Percentiles rank a stretch among this genome's conserved stretches.
Conservation (phyloP, 2,797 vertebrate genomes). For the Allobates femoralis region DNA sequence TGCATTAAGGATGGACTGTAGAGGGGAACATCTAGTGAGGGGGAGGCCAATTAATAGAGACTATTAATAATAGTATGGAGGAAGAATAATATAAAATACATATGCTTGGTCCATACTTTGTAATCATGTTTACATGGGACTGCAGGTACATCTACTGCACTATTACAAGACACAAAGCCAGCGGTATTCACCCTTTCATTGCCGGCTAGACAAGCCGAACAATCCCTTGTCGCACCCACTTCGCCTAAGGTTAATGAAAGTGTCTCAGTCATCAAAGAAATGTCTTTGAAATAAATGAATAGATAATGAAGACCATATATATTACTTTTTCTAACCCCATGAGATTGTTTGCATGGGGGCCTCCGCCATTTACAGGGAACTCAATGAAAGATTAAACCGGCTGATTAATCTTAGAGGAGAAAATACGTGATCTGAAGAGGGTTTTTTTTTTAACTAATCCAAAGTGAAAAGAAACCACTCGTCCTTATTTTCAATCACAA, state of each 20-base stretch:
- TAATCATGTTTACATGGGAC: not conserved
- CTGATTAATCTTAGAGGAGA: conserved; percentile 36
- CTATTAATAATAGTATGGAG: too few species aligned
- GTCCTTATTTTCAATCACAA: conserved; percentile 67
- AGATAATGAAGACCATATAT: conserved; percentile 48
- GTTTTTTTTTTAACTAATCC: conserved; percentile 62
- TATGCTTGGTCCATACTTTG: not conserved
- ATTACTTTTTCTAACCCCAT: conserved; percentile 30
- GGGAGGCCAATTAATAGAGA: too few species aligned
- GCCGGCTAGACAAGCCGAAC: not conserved
- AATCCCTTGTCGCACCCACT: not conserved
- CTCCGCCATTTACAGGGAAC: conserved; percentile 36
- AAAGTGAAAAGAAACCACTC: conserved; percentile 66
- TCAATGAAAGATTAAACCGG: conserved; percentile 42
- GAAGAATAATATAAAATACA: not conserved
- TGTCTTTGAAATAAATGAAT: conserved; percentile 41
- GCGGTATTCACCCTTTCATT: not conserved
- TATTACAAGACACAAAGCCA: not conserved
- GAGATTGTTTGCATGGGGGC: conserved; percentile 41
- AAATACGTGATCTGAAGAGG: conserved; percentile 34
- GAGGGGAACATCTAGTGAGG: too few species aligned
- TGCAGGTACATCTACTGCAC: not conserved
- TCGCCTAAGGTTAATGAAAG: conserved; percentile 44
- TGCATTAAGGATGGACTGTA: too few species aligned
- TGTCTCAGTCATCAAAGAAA: conserved; percentile 34